Conservation (phyloP, 1,140 invertebrate genomes). For the Aphaenogaster floridana region DNA sequence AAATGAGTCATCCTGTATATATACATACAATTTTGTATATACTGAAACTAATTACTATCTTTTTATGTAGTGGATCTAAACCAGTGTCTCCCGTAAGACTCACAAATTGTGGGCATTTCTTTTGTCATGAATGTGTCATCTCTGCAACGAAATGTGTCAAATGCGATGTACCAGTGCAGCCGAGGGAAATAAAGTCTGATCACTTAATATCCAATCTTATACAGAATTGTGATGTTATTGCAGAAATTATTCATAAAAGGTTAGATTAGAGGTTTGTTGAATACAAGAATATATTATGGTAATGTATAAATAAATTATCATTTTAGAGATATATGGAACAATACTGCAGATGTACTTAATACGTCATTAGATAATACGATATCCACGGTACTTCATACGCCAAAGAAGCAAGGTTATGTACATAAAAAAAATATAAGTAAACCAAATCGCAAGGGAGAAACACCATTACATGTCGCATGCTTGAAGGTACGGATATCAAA, state of each 20-base stretch:
- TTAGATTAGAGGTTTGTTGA: conserved; percentile 64
- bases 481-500: conserved; percentile 77
- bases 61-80: conserved; percentile 67
- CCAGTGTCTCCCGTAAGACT: conserved; percentile 74
- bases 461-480: conserved; percentile 87
- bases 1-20: too few relatives aligned
- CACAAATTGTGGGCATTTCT: conserved; percentile 80
- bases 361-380: conserved; percentile 24
- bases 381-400: conserved; percentile 16
- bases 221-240: conserved; percentile 73
- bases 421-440: conserved; percentile 81
- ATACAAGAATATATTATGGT: neutral
- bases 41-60: neutral
- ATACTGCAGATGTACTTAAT: neutral
- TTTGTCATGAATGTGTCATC: conserved; percentile 77
- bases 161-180: conserved; percentile 76
- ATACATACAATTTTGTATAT: neutral
- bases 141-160: conserved; percentile 66
- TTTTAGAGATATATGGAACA: conserved; percentile 58
- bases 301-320: conserved; percentile 27
- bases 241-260: conserved; percentile 70
- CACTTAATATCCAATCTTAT: conserved; percentile 73
- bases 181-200: conserved; percentile 76
- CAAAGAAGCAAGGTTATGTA: conserved; percentile 32
- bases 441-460: conserved; percentile 89